Evolutionary conservation across 2,797 vertebrate genomes (phyloP), one percentile per base, ranked within the genome.

Genomic region (Helicolenus hilgendorfi): DNA sequence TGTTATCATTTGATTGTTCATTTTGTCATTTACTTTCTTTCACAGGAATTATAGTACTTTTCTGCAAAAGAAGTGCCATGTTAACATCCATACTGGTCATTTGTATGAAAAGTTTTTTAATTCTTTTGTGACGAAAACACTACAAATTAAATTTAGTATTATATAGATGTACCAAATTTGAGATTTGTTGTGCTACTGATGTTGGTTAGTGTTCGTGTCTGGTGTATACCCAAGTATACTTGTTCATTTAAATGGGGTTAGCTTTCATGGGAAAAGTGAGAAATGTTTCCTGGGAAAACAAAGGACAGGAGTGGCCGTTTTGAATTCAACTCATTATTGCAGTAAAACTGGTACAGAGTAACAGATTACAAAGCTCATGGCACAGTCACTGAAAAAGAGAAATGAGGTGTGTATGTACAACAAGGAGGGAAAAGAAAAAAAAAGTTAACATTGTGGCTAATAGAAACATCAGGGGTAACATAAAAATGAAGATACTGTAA

Each of bases 301-400:
- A 92, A 92, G 83, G 91, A 96, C 95, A 95, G 81, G 72, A 89
- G 87, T 76, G 86, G 87, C 88, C 36, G 56, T 93, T 94, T 96
- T 92, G 83, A 94, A 96, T 95, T 96, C 91, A 96, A 95, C 95
- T 96, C 93, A 95, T 97, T 96, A 96, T 96, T 96, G 96, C 96
- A 96, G 94, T 95, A 95, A 96, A 96, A 94, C 93, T 94, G 92
- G 95, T 96, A 96, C 95, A 95, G 92, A 94, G 90, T 94, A 95
- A 94, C 91, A 94, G 92, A 96, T 94, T 95, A 96, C 94, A 95
- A 96, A 96, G 91, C 93, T 95, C 94, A 94, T 96, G 94, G 93
- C 95, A 96, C 95, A 95, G 94, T 96, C 95, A 96, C 95, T 92
- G 92, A 96, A 94, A 94, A 95, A 95, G 91, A 95, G 92, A 95